phyloP scores from a whole-genome alignment of 30 jellyfish, hydroid and myxozoan genomes.

The Cassiopea andromeda region DNA sequence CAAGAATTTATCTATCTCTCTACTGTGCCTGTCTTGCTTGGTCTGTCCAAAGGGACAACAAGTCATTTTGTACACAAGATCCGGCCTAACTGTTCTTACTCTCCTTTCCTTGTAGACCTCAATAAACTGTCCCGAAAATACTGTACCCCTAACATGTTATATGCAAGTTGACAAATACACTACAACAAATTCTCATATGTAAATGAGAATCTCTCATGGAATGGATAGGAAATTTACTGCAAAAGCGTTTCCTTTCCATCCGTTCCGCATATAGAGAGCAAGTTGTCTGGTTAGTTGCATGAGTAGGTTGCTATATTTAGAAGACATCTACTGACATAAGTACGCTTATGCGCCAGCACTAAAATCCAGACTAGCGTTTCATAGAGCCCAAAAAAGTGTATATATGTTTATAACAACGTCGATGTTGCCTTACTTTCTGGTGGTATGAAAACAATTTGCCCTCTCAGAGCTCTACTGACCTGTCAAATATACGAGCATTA shows the following conservation, averaged over 20 bases:
- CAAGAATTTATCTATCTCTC: slow-evolving; percentile 68
- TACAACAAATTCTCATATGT: background rate
- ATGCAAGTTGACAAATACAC: background rate
- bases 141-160: background rate
- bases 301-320: slow-evolving; percentile 44
- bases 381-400: background rate
- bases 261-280: slow-evolving; percentile 12
- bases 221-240: background rate
- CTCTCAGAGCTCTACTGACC: too few species aligned
- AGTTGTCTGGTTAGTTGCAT: slow-evolving; percentile 20
- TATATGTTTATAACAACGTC: too few species aligned
- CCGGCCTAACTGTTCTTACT: slow-evolving; percentile 29
- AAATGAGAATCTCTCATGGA: background rate
- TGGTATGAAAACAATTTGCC: too few species aligned
- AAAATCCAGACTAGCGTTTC: slow-evolving; percentile 29
- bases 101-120: background rate
- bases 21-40: slow-evolving; percentile 63
- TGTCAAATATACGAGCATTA: too few species aligned
- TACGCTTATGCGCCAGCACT: slow-evolving; percentile 25
- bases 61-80: slow-evolving; percentile 34
- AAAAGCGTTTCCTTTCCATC: slow-evolving; percentile 8
- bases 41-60: slow-evolving; percentile 60
- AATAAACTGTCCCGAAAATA: background rate
- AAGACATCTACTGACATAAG: slow-evolving; percentile 12
- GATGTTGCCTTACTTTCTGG: too few species aligned